Percentiles rank a stretch among this genome's conserved stretches.
phyloP scores from a whole-genome alignment of 92 coral and sea anemone genomes.

The Zoanthus sociatus region DNA sequence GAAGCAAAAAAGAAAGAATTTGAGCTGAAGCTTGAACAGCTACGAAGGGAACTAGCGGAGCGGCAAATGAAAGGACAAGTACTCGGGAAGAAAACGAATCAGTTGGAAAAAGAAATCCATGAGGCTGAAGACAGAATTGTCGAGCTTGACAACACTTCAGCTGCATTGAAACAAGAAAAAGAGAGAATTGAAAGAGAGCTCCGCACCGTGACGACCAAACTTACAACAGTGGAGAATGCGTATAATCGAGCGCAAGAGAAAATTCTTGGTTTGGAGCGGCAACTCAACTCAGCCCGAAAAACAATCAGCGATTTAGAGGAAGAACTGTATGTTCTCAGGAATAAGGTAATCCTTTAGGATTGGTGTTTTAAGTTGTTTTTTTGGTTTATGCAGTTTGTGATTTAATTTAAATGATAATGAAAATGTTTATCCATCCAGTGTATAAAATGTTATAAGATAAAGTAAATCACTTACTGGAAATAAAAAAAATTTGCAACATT shows the following conservation, averaged over 20 bases:
- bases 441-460: too few relatives aligned
- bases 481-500: too few relatives aligned
- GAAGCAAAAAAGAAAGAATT: constrained; percentile 74
- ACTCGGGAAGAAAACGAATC: constrained; percentile 74
- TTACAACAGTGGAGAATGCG: constrained; percentile 71
- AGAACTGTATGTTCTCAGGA: constrained; percentile 74
- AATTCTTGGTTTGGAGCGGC: constrained; percentile 79
- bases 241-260: constrained; percentile 91
- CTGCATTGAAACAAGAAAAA: constrained; percentile 71
- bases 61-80: constrained; percentile 76
- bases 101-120: constrained; percentile 80
- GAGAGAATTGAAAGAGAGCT: constrained; percentile 78
- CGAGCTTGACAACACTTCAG: constrained; percentile 74
- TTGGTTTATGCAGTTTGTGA: neutral
- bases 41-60: constrained; percentile 77
- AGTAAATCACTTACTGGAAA: too few relatives aligned
- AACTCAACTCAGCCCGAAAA: constrained; percentile 77
- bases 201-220: constrained; percentile 70
- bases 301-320: constrained; percentile 81
- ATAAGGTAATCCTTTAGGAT: constrained; percentile 37
- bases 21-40: constrained; percentile 74
- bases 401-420: too few relatives aligned
- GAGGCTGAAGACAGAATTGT: constrained; percentile 75
- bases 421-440: too few relatives aligned
- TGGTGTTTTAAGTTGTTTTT: neutral